Percentiles rank a stretch among this genome's conserved stretches.
These are phyloP conservation scores for Desmodus rotundus DNA, from an alignment of 2,113 vertebrate genomes.

Conservation along the genomic window DNA sequence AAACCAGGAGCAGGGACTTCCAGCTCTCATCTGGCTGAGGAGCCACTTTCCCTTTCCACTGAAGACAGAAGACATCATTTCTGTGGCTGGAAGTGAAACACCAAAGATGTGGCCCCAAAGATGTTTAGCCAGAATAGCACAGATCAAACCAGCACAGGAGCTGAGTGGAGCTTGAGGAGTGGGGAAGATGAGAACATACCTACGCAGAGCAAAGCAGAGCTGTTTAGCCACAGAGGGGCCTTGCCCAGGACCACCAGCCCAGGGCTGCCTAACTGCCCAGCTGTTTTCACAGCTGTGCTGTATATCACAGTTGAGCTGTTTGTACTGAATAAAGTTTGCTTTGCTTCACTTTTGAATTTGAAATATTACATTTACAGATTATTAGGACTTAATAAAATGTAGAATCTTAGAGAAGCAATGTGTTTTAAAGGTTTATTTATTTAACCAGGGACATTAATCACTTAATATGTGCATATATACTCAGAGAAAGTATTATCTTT, in stretches of 20 bases:
- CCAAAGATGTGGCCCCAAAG: neutral
- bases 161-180: neutral
- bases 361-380: neutral
- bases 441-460: neutral
- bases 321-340: neutral
- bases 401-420: neutral
- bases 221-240: neutral
- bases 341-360: neutral
- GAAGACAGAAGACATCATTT: neutral
- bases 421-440: constrained; percentile 1
- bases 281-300: neutral
- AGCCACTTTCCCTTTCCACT: neutral
- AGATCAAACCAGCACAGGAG: neutral
- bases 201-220: neutral
- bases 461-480: neutral
- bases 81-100: neutral
- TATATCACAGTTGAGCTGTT: neutral
- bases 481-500: neutral
- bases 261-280: neutral
- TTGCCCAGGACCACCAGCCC: neutral
- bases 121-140: neutral
- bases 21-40: neutral
- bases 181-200: neutral
- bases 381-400: neutral
- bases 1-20: neutral